Base-by-base conservation (phyloP, 2,888 invertebrate species). In the Tetranychus piercei region DNA sequence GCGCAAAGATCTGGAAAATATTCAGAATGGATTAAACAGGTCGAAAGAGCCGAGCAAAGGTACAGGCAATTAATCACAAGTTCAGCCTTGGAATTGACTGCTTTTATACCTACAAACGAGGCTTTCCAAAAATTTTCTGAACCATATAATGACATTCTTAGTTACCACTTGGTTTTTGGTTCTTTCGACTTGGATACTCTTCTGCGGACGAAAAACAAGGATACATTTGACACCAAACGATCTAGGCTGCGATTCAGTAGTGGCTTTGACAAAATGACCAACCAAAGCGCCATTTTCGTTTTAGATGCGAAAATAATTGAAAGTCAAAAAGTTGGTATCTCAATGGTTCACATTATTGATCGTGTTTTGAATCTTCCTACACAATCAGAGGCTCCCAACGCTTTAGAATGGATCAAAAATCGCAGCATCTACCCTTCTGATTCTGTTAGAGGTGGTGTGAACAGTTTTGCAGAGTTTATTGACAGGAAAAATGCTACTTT, bases 341-440 rank as follows among this genome's bases (percentile, higher is more conserved):
- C 9, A 9, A 23, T 20, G 69, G 69, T 69, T 0, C 34, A 69
- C 22, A 69, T 69, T 23, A 69, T 69, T 22, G 69, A 69, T 23
- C 20, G 34, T 23, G 69, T 69, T 23, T 22, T 69, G 22, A 1
- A n/a, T 9, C 22, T 22, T 5, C 69, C 69, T 8, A 22, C 1
- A 11, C 1, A 11, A 18, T 11, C 69, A 6, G 23, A 22, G 22
- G 69, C 69, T 8, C 69, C 69, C 11, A n/a, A 11, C 11, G 69
- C 22, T 23, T 11, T 77, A 91, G 92, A 81, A 23, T 69, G 8
- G 22, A 69, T 69, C 1, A 69, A 69, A 18, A 55, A 55, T 55
- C 55, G 1, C 1, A 55, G 7, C 15, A 55, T 55, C 3, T 69
- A 20, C 11, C 69, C 69, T 11, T 20, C n/a, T 23, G 11, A 9